Conservation (phyloP, 2,888 invertebrate species). For the Merodon equestris region DNA sequence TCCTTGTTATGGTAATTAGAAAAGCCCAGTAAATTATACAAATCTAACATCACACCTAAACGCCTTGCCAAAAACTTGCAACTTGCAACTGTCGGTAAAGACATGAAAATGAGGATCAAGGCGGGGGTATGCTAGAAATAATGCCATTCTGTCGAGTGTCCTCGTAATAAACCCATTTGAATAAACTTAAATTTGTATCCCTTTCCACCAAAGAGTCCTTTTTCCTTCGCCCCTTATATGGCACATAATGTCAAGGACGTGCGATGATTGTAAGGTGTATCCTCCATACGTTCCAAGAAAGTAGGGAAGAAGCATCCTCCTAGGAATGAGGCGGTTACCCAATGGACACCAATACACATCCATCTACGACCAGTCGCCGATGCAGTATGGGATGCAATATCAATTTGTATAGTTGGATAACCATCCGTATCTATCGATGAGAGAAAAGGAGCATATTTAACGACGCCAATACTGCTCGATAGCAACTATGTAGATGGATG, state of each 20-base stretch:
- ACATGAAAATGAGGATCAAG: constrained; percentile 32
- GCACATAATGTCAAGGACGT: constrained; percentile 64
- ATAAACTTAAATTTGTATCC: constrained; percentile 44
- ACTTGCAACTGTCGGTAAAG: constrained; percentile 1
- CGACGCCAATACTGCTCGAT: constrained; percentile 35
- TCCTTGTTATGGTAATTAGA: constrained; percentile 64
- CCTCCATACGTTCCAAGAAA: constrained; percentile 39
- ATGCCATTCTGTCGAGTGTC: constrained; percentile 39
- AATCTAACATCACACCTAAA: background rate
- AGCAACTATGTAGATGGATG: background rate
- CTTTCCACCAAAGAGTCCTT: background rate
- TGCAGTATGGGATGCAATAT: background rate
- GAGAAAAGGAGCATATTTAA: constrained; percentile 29
- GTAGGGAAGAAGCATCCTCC: constrained; percentile 36
- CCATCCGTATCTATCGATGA: too few species aligned
- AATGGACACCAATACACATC: background rate
- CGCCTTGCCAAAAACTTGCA: background rate
- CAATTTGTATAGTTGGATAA: constrained; percentile 1
- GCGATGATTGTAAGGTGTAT: constrained; percentile 24
- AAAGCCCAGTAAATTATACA: constrained; percentile 2
- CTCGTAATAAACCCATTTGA: constrained; percentile 61
- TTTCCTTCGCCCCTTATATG: constrained; percentile 7
- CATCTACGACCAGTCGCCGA: background rate
- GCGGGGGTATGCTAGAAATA: constrained; percentile 9
- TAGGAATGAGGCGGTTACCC: background rate